Evolutionary conservation across 2,113 vertebrate genomes (phyloP), one percentile per base, ranked within the genome.

Genomic region (Xerus inauris): DNA sequence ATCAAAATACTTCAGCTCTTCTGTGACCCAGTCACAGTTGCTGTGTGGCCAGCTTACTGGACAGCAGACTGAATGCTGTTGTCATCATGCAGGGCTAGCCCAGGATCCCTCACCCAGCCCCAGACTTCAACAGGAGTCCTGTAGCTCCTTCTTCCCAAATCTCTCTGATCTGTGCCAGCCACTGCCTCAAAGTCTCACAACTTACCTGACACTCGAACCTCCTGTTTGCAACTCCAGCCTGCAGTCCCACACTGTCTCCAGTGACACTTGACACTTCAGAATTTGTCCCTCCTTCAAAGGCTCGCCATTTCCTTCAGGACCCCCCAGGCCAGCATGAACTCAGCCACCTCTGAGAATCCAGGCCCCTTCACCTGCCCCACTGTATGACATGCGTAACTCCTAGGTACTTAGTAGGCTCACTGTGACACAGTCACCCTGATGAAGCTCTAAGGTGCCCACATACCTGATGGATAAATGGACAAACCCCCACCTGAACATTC

Each of bases 351-450:
- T n/a, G n/a, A n/a, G 28, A 20, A 26, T 8, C 57, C 57, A 5
- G 89, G 57, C 51, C 67, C 13, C 49, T 24, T 28, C 35, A 2
- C 11, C 47, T 13, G 6, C 17, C 40, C 67, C 24, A 16, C 72
- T 4, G 17, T 32, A 16, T 3, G 3, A 4, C 2, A 0, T 4
- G 5, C 2, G 19, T 22, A 2, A 14, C 47, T 76, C 42, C 82
- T 2, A 8, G 0, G 8, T n/a, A 71, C 64, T 3, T 2, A 35
- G 10, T 8, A 64, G 40, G 28, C 38, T 57, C 65, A 40, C 42
- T 0, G 42, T 51, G 62, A 84, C 67, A 47, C 42, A 30, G 8
- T n/a, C 32, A 64, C 62, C 47, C 51, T 10, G 38, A 64, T n/a
- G 28, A 87, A 30, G 57, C 16, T 51, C 85, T 3, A 30, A n/a